These are phyloP conservation scores for Sycophaga agraensis DNA, from an alignment of 1,140 invertebrate genomes.

Conservation along the genomic window DNA sequence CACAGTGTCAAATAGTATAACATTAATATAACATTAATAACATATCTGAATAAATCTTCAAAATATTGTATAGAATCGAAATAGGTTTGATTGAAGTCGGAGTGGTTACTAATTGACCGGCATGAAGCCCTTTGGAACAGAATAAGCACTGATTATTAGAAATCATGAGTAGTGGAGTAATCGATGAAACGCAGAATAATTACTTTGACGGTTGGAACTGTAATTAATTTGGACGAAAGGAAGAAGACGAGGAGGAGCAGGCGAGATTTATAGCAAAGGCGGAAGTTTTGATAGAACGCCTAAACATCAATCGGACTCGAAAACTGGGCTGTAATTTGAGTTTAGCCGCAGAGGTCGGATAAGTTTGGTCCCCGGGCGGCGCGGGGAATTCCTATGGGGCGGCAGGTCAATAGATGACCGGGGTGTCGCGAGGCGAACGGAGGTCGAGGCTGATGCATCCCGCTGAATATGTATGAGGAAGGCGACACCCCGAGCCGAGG, in stretches of 20 bases:
- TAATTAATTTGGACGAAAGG: too few relatives aligned
- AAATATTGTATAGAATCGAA: too few relatives aligned
- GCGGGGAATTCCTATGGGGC: conserved; percentile 38
- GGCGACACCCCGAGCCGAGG: conserved; percentile 46
- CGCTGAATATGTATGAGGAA: conserved; percentile 58
- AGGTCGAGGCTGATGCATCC: conserved; percentile 48
- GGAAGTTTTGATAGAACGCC: conserved; percentile 42
- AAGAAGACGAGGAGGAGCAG: neutral
- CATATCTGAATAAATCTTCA: too few relatives aligned
- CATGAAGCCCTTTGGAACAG: too few relatives aligned
- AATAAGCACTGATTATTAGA: too few relatives aligned
- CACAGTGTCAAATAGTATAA: too few relatives aligned
- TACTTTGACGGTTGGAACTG: too few relatives aligned
- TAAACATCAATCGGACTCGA: conserved; percentile 56
- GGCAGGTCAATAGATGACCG: conserved; percentile 55
- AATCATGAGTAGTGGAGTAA: too few relatives aligned
- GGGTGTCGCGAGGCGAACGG: conserved; percentile 30
- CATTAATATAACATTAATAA: too few relatives aligned
- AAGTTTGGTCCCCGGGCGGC: conserved; percentile 46
- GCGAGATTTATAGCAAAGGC: neutral
- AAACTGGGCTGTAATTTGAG: conserved; percentile 56
- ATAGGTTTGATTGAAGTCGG: too few relatives aligned
- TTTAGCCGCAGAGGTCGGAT: conserved; percentile 39
- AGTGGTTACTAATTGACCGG: too few relatives aligned
- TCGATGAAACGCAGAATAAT: too few relatives aligned